Conservation (phyloP, 1,140 invertebrate genomes). For the Zaprionus lachaisei region DNA sequence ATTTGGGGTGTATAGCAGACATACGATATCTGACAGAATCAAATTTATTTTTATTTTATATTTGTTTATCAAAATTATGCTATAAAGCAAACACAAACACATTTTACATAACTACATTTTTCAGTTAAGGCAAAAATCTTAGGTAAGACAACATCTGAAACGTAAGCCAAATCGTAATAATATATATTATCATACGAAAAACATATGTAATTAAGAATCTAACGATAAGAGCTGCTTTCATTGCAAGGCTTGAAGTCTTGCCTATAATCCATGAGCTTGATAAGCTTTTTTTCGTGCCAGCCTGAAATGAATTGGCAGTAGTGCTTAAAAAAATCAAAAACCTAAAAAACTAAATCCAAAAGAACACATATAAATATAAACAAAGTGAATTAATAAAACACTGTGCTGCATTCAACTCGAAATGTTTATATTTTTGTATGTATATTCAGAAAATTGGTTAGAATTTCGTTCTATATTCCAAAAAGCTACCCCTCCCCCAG, state of each 20-base stretch:
- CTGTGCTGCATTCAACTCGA: conserved; percentile 62
- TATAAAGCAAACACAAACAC: conserved; percentile 13
- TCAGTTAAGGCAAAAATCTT: conserved; percentile 37
- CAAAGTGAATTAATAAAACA: conserved; percentile 43
- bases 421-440: conserved; percentile 67
- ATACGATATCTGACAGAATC: neutral
- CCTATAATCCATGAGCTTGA: conserved; percentile 63
- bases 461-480: conserved; percentile 84
- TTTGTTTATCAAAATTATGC: conserved; percentile 4
- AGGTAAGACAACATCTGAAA: conserved; percentile 41
- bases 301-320: conserved; percentile 65
- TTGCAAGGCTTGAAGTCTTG: conserved; percentile 70
- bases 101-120: conserved; percentile 39
- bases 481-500: conserved; percentile 39
- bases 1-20: neutral
- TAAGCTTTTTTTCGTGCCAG: conserved; percentile 64
- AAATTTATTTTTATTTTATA: conserved; percentile 1
- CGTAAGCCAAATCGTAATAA: conserved; percentile 38
- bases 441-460: conserved; percentile 73
- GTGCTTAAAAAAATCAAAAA: conserved; percentile 55
- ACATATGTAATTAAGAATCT: conserved; percentile 21
- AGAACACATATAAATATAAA: conserved; percentile 35
- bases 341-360: conserved; percentile 27
- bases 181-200: conserved; percentile 18
- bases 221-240: conserved; percentile 55